These are phyloP conservation scores for Pseudanteris insignis DNA, from an alignment of 2,888 invertebrate genomes.

Conservation along the genomic window DNA sequence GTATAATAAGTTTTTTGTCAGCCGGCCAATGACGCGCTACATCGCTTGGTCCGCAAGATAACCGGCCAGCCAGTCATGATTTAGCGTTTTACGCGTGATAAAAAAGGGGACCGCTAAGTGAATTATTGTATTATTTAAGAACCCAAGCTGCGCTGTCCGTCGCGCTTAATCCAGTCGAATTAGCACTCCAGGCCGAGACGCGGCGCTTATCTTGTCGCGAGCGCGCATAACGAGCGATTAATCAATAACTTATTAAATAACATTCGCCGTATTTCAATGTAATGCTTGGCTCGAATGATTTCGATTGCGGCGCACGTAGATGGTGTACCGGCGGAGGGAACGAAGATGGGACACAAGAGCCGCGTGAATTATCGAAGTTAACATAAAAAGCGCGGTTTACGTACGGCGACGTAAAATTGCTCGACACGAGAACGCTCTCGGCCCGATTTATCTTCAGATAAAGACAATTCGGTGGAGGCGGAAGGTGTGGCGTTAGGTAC, in stretches of 20 bases:
- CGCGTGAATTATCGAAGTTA: conserved; percentile 49
- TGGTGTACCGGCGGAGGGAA: conserved; percentile 8
- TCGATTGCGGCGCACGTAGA: conserved; percentile 32
- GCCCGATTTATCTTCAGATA: conserved; percentile 42
- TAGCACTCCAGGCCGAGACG: conserved; percentile 31
- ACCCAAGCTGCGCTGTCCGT: conserved; percentile 32
- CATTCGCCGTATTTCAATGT: conserved; percentile 40
- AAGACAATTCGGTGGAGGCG: conserved; percentile 31
- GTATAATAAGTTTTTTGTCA: conserved; percentile 11
- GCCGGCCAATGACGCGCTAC: conserved; percentile 1
- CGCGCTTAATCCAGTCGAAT: conserved; percentile 37
- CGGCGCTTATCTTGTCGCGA: conserved; percentile 37
- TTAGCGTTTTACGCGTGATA: conserved; percentile 15
- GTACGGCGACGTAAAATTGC: conserved; percentile 40
- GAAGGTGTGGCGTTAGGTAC: conserved; percentile 21
- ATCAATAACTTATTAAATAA: conserved; percentile 41
- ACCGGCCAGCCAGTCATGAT: conserved; percentile 14
- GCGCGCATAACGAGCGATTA: conserved; percentile 29
- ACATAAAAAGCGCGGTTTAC: conserved; percentile 49
- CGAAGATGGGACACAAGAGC: no score
- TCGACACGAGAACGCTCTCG: conserved; percentile 30
- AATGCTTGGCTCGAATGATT: conserved; percentile 39
- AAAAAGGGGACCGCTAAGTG: conserved; percentile 29
- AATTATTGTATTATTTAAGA: conserved; percentile 24
- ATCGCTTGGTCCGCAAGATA: conserved; percentile 10